Base-by-base conservation (phyloP, 2,888 invertebrate species). In the Hypselothyrea guttata region DNA sequence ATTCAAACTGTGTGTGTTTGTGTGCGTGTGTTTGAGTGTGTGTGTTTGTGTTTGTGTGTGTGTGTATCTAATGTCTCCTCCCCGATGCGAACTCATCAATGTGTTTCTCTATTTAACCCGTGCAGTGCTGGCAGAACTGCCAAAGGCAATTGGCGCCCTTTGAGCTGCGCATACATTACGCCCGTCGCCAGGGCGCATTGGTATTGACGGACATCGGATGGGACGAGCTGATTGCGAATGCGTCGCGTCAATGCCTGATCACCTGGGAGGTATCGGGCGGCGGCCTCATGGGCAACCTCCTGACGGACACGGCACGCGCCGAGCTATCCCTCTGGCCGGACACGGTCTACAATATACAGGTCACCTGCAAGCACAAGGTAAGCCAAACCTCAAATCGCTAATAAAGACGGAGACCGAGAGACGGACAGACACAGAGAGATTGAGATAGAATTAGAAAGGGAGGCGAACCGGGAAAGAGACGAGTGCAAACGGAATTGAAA, bases 261-360 rank as follows among this genome's bases (percentile, higher is more conserved):
- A 90, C 90, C 48, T 90, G 90, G 90, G 90, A 90, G 71, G 89
- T 90, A 27, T 88, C 89, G 11, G 90, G 90, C 55, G 90, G 90
- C 31, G 90, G 90, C 1, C 83, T 90, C 27, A 90, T 90, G 88
- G 90, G 90, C 18, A 90, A 90, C 61, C 85, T 90, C 15, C 79
- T 90, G 12, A 90, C 90, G 30, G 90, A 90, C 42, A 88, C 90
- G 3, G 89, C 86, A 51, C 88, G 87, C 73, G 90, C 90, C 13
- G 90, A 90, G 60, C 74, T 90, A 8, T 90, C 90, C 7, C 70
- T 90, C 15, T 90, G 90, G 90, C 89, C 90, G 34, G 90, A 90
- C 53, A 90, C 90, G 9, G 90, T 89, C 60, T 90, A 90, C 69
- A 89, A 89, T 42, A 88, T 90, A 28, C 90, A 90, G 74, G 90